Evolutionary conservation across 1,140 invertebrate species (phyloP).

Genomic region (Drosophila jambulina): DNA sequence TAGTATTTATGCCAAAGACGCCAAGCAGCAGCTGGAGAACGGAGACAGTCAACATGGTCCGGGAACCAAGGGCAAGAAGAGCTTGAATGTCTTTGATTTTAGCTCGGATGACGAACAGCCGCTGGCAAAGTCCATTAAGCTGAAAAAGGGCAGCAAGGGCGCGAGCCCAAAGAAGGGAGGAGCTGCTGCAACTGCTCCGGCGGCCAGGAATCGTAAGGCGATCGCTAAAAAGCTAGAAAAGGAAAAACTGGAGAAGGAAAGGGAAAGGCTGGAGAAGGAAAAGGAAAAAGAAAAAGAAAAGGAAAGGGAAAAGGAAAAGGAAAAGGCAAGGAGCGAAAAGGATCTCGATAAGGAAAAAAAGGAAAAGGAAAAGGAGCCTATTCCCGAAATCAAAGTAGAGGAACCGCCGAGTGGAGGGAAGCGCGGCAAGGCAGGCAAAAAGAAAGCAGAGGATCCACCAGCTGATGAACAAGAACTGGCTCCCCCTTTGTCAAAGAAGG

Average conservation of each 20-base stretch:
- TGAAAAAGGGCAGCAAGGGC: slow-evolving; percentile 69
- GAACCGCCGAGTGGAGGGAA: slow-evolving; percentile 29
- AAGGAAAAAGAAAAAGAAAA: slow-evolving; percentile 21
- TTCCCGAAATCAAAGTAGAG: slow-evolving; percentile 23
- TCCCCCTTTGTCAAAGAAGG: slow-evolving; percentile 61
- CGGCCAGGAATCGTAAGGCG: slow-evolving; percentile 61
- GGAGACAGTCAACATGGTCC: slow-evolving; percentile 40
- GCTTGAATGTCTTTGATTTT: slow-evolving; percentile 84
- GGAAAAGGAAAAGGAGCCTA: slow-evolving; percentile 8
- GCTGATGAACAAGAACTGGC: slow-evolving; percentile 47
- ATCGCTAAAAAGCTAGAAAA: slow-evolving; percentile 49
- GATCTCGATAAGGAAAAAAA: slow-evolving; percentile 10
- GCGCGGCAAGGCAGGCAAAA: slow-evolving; percentile 47
- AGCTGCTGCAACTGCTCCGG: slow-evolving; percentile 10
- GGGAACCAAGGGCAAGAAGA: slow-evolving; percentile 54
- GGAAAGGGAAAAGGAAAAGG: slow-evolving; percentile 15
- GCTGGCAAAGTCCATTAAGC: slow-evolving; percentile 81
- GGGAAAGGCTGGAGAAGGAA: slow-evolving; percentile 9
- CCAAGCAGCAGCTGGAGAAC: slow-evolving; percentile 72
- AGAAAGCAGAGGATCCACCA: slow-evolving; percentile 46
- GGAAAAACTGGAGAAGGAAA: slow-evolving; percentile 31
- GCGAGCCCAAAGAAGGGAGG: slow-evolving; percentile 53
- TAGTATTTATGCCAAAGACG: slow-evolving; percentile 81
- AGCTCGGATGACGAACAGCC: slow-evolving; percentile 85
- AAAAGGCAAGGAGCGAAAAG: slow-evolving; percentile 18